Base-by-base conservation (phyloP, 2,113 vertebrate genomes). In the Tachysurus vachellii region DNA sequence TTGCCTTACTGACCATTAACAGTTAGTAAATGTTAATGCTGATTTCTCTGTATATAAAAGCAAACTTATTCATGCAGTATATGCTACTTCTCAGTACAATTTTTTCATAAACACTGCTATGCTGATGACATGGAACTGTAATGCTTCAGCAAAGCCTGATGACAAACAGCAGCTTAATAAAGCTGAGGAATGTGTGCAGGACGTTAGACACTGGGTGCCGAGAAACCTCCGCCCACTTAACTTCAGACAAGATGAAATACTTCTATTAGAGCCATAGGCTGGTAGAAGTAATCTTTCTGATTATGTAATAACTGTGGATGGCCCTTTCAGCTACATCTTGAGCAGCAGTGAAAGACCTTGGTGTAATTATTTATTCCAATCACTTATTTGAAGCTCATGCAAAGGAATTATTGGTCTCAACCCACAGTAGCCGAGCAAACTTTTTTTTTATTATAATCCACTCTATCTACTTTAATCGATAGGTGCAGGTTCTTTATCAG, bases 401-500 rank as follows among this genome's bases (percentile, higher is more conserved):
- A 70, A 70, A 36, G n/a, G 68, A 19, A 31, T 70, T 36, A 44
- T 44, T 73, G 36, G 70, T 10, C 70, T 44, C 19, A 73, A 12
- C 70, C 68, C 31, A 71, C 68, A 31, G 14, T 71, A 42, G 13
- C 13, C 31, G 64, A 31, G 28, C 4, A 11, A 31, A 66, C 4
- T 10, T 44, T 42, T 10, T 71, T 73, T 73, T 17, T 73, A 21
- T 73, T 11, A 73, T 44, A 19, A 44, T 42, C 16, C 36, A 44
- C 36, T 31, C 42, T 4, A 19, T 73, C 36, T 44, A 17, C 70
- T 44, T 44, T 36, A 73, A 73, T 73, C 36, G 44, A 11, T 44
- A 73, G 42, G 19, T 47, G 42, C 70, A 75, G 71, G 71, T 75
- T 75, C 42, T 75, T 75, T 12, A 75, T 47, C 42, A 75, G 71